phyloP scores from a whole-genome alignment of 2,888 invertebrate species.

The Drosophila ustulata region DNA sequence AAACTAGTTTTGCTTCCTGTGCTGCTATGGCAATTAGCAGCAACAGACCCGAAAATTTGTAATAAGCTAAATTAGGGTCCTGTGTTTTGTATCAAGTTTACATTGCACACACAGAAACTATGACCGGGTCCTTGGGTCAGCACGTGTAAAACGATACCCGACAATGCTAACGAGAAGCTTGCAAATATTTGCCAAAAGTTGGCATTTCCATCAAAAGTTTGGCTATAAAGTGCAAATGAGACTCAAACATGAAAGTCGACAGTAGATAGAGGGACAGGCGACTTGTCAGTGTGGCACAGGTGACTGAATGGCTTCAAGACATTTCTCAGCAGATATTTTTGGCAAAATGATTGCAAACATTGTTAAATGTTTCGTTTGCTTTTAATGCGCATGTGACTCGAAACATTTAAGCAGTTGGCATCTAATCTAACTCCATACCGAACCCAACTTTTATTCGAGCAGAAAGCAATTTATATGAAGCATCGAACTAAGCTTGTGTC shows the following conservation, averaged over 20 bases:
- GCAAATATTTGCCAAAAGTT: conserved; percentile 69
- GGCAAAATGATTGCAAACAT: conserved; percentile 5
- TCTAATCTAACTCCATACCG: conserved; percentile 1
- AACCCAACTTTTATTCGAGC: neutral
- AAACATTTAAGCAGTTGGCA: conserved; percentile 10
- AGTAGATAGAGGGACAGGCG: neutral
- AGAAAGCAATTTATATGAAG: conserved; percentile 32
- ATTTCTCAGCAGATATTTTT: neutral
- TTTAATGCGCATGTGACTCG: neutral
- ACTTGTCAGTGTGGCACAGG: conserved; percentile 15
- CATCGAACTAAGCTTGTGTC: conserved; percentile 30
- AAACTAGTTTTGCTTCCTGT: conserved; percentile 17
- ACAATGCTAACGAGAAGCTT: conserved; percentile 43
- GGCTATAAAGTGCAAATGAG: conserved; percentile 24
- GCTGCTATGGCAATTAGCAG: conserved; percentile 35
- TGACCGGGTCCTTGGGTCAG: neutral
- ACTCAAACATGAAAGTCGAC: conserved; percentile 1
- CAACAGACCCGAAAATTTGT: conserved; percentile 49
- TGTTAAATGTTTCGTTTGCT: neutral
- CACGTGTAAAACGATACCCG: conserved; percentile 51
- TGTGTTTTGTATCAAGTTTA: conserved; percentile 26
- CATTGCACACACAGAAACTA: conserved; percentile 28
- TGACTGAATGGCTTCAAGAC: conserved; percentile 16
- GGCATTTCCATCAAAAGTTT: conserved; percentile 47
- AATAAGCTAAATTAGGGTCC: conserved; percentile 56